phyloP scores from a whole-genome alignment of 2,888 invertebrate species.

The Lissocephala sabroskyi region DNA sequence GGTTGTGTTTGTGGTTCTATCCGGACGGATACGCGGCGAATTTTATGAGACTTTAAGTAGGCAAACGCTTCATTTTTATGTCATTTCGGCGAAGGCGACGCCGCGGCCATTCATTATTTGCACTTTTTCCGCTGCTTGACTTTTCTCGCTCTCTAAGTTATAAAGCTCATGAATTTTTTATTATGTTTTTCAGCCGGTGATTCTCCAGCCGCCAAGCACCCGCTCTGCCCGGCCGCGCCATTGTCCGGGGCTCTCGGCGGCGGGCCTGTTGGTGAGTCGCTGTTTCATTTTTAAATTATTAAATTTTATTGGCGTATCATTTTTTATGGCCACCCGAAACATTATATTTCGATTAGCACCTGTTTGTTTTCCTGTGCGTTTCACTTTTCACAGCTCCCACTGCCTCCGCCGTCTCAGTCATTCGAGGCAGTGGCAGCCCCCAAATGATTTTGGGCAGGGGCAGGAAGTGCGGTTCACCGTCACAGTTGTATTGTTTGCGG shows the following conservation, averaged over 20 bases:
- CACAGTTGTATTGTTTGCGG: slow-evolving; percentile 21
- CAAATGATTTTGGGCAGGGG: neutral
- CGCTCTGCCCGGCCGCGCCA: slow-evolving; percentile 4
- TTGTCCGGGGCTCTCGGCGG: neutral
- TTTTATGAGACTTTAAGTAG: slow-evolving; percentile 66
- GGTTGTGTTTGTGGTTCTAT: too few relatives aligned
- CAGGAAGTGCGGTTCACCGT: neutral
- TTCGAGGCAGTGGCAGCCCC: neutral
- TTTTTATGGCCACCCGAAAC: slow-evolving; percentile 57
- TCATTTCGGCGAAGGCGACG: slow-evolving; percentile 44
- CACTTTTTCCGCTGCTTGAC: slow-evolving; percentile 32
- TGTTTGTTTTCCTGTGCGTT: slow-evolving; percentile 42
- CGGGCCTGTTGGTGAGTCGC: slow-evolving; percentile 17
- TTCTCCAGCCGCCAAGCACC: slow-evolving; percentile 1
- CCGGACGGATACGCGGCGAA: too few relatives aligned
- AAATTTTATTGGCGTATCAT: slow-evolving; percentile 65
- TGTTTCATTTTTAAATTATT: slow-evolving; percentile 64
- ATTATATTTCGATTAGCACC: slow-evolving; percentile 68
- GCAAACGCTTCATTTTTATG: slow-evolving; percentile 63
- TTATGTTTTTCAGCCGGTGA: slow-evolving; percentile 47
- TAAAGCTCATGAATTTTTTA: slow-evolving; percentile 62
- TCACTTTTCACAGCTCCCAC: slow-evolving; percentile 12
- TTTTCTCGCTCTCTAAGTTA: slow-evolving; percentile 32
- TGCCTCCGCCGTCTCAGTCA: neutral
- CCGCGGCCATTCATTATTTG: slow-evolving; percentile 56